Base-by-base conservation (phyloP, 2,888 invertebrate species). In the Hemithea aestivaria region DNA sequence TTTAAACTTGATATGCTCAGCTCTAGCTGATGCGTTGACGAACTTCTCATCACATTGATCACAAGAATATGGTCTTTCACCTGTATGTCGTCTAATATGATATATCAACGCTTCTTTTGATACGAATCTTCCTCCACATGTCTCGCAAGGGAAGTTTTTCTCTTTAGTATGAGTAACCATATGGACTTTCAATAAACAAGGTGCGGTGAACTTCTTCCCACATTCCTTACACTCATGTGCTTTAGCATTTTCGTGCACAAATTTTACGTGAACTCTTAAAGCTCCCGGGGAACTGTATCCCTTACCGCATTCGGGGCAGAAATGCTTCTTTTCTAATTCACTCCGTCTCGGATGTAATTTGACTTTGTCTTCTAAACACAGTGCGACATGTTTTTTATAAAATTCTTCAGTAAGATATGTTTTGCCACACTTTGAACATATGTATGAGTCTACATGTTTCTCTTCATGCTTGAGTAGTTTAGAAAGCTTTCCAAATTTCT, bases 131-230 rank as follows among this genome's bases (percentile, higher is more conserved):
- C 66, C 63, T 0, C 53, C 53, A 47, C 87, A 87, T 23, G 79
- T 57, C 8, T 70, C 62, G 56, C 87, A 87, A 39, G 72, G 63
- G 34, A 79, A 85, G 22, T 83, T 84, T 45, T 73, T 83, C 35
- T 79, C 83, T 1, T 79, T 75, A 0, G 87, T 84, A 33, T 87
- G 85, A 21, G 71, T 85, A 1, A 87, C 55, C 73, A 81, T 74
- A 30, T 84, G 84, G 1, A 64, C 66, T 52, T 73, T 79, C 7
- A 84, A 56, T 40, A 78, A 81, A 43, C 84, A 84, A 0, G 82
- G 83, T 23, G 84, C 84, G n/a, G 82, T 82, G 27, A 85, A 85
- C 25, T 74, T 62, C 42, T 84, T 85, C 1, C 75, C 71, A 45
- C 84, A 85, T 26, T 63, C 60, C 7, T 70, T 56, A 44, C 84